These are phyloP conservation scores for Acrocyrtus sp. DNA, from an alignment of 2,888 invertebrate genomes.

Conservation along the genomic window DNA sequence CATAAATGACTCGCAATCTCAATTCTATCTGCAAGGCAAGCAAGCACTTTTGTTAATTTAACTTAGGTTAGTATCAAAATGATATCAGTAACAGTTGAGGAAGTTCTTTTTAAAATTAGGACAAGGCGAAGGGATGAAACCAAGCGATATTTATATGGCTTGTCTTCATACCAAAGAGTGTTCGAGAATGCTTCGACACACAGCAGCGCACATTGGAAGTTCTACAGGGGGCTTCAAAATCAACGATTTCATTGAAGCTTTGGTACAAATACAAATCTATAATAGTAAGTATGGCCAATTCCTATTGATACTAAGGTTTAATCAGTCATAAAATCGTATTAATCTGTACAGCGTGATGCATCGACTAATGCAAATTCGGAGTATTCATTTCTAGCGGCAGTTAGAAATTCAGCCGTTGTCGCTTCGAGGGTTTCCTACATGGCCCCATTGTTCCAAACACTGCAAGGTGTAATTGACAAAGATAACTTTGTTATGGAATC, in stretches of 20 bases:
- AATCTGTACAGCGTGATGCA: neutral
- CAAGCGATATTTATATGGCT: conserved; percentile 15
- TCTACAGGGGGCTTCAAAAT: neutral
- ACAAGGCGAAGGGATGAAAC: conserved; percentile 17
- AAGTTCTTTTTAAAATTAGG: too few species aligned
- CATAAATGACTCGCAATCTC: neutral
- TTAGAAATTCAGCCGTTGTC: neutral
- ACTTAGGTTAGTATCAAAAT: neutral
- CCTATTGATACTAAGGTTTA: neutral
- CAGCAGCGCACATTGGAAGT: neutral
- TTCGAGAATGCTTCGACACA: conserved; percentile 19
- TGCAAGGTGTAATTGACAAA: conserved; percentile 13
- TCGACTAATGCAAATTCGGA: neutral
- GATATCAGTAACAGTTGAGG: neutral
- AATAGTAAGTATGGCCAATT: too few species aligned
- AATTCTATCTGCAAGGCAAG: neutral
- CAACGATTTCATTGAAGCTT: conserved; percentile 6
- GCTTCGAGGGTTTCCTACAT: neutral
- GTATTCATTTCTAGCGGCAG: conserved; percentile 1
- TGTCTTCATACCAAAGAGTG: conserved; percentile 27
- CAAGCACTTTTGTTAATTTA: neutral
- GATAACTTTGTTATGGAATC: conserved; percentile 4
- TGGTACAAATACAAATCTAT: too few species aligned
- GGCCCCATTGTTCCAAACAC: neutral
- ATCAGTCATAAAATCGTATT: neutral